Evolutionary conservation across 2,888 invertebrate species (phyloP).

Genomic region (Strigamia transsilvanica): DNA sequence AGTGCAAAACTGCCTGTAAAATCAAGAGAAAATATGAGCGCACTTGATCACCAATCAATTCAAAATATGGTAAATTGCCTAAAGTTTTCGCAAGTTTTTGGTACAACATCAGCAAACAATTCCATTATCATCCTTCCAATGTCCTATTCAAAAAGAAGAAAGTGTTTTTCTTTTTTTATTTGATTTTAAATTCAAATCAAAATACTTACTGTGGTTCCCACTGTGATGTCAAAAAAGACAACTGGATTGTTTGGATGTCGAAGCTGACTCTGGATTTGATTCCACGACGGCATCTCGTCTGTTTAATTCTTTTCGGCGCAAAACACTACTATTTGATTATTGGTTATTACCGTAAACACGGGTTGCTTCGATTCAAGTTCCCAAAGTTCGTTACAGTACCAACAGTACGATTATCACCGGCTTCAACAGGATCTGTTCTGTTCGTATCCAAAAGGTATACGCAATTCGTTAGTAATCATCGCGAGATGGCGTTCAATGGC

Average conservation of each 20-base stretch:
- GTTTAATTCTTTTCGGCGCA: neutral
- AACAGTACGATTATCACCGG: too few species aligned
- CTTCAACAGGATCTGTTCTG: too few species aligned
- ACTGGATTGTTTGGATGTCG: conserved; percentile 95
- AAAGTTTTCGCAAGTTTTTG: conserved; percentile 97
- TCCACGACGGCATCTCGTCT: conserved; percentile 88
- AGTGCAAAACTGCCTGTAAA: conserved; percentile 85
- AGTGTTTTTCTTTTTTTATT: conserved; percentile 52
- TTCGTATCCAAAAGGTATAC: too few species aligned
- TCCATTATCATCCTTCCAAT: conserved; percentile 98
- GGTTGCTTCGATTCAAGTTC: too few species aligned
- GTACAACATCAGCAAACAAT: conserved; percentile 94
- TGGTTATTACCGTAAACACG: too few species aligned
- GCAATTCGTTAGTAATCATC: too few species aligned
- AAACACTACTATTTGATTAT: too few species aligned
- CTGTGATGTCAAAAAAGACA: conserved; percentile 96
- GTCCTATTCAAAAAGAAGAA: conserved; percentile 71
- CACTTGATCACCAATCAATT: too few species aligned
- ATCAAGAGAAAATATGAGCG: conserved; percentile 44
- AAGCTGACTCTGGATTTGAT: conserved; percentile 89
- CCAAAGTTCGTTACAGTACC: too few species aligned
- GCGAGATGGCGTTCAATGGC: too few species aligned
- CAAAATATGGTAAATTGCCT: conserved; percentile 62
- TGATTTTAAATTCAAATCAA: conserved; percentile 8
- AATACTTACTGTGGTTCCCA: conserved; percentile 84